Evolutionary conservation across 2,797 vertebrate species (phyloP), one percentile per base, ranked within the genome.

Genomic region (Rhinatrema bivittatum): DNA sequence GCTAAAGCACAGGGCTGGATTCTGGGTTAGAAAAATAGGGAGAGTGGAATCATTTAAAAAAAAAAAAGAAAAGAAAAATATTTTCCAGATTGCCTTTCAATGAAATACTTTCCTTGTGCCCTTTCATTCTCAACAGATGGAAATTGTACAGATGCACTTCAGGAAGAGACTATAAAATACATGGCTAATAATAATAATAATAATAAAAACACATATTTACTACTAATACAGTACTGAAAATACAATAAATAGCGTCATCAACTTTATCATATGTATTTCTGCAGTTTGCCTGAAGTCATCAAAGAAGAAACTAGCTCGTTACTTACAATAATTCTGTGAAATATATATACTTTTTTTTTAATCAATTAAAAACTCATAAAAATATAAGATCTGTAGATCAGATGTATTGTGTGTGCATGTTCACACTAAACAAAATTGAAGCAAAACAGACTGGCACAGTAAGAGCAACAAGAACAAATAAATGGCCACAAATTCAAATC

Each of bases 81-180:
- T 65, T 53, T 41, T 71, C 68, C 76, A 76, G 62, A 70, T 78
- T 82, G 82, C 82, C 82, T 82, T 72, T 78, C 59, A 65, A 61
- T 33, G 55, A 49, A 72, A 56, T 44, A 57, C 61, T 76, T 77
- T 73, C 68, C 72, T 73, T 69, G n/a, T 76, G 71, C 71, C 72
- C 77, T 38, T 63, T 70, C 58, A 54, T 53, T 53, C 44, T 50
- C 67, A 60, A 70, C 76, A 75, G 69, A 71, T 72, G 62, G 50
- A 62, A 56, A 62, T 60, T 56, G 38, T 56, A 44, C 51, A 69
- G 64, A 70, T 62, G 65, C 35, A 62, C 59, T 46, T 64, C 29
- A 25, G 36, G 43, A 47, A 53, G 31, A 16, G 54, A 41, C 47
- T 56, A 57, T 56, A 54, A 56, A 55, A 63, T 8, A 44, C 20